Conservation (phyloP, 1,140 invertebrate genomes). For the Druon quercuslanigerum region DNA sequence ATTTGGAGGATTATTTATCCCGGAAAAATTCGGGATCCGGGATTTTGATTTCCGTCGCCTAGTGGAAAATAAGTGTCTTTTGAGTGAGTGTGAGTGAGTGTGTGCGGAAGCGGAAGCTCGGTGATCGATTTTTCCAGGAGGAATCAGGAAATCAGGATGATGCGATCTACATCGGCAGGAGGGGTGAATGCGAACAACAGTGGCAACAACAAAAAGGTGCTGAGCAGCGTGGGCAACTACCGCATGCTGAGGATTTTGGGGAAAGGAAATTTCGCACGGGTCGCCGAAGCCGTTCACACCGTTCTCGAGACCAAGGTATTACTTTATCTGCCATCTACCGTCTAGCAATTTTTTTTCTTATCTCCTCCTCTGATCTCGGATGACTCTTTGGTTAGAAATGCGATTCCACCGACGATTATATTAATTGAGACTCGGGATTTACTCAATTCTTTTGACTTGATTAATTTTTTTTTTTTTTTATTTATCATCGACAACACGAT, state of each 20-base stretch:
- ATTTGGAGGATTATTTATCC: not conserved
- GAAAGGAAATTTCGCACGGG: constrained; percentile 79
- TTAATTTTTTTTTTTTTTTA: not conserved
- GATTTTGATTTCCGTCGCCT: not conserved
- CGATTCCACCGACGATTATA: constrained; percentile 3
- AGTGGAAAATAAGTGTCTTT: not conserved
- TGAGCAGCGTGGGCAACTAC: constrained; percentile 76
- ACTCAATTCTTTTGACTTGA: not conserved
- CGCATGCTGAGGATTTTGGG: constrained; percentile 77
- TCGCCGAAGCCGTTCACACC: constrained; percentile 78
- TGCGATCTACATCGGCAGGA: constrained; percentile 16
- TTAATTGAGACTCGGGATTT: constrained; percentile 10
- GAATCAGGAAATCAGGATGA: not conserved
- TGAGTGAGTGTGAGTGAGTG: not conserved
- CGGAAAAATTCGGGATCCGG: not conserved
- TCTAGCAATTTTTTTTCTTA: not conserved
- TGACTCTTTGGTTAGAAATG: constrained; percentile 7
- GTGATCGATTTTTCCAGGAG: not conserved
- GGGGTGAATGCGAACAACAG: not conserved
- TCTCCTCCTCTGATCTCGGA: not conserved
- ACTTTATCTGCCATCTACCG: constrained; percentile 29
- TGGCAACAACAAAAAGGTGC: constrained; percentile 45
- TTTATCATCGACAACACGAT: not conserved
- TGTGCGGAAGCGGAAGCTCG: not conserved
- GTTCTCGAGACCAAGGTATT: constrained; percentile 76